Evolutionary conservation across 2,888 invertebrate genomes (phyloP), one percentile per base, ranked within the genome.

Genomic region (Hanleya hanleyi): DNA sequence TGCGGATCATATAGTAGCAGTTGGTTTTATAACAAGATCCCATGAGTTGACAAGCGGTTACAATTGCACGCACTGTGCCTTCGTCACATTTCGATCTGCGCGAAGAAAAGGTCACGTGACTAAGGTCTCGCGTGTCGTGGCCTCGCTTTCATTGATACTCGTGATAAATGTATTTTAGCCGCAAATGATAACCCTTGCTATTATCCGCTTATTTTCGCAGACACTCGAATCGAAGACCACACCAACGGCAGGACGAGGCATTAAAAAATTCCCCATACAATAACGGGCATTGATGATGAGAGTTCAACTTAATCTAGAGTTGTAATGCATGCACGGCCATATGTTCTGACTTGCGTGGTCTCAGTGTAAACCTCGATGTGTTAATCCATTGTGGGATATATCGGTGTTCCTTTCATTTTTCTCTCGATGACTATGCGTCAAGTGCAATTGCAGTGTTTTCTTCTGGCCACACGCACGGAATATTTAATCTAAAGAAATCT

Each of bases 111-210:
- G 26, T 12, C 57, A 57, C 57, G 57, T 57, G 57, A 57, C 57
- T 57, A 26, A 57, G 57, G 57, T 57, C 57, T 57, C 57, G 26
- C 57, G 57, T 57, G 57, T 57, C 57, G 57, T 7, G 57, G 57
- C 57, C 57, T 57, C 57, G 57, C 57, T 57, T 57, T 57, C 57
- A 57, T 18, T 15, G 12, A 15, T 15, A 4, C 32, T 22, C 32
- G 15, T 57, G 57, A 57, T 57, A 29, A 32, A 57, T 57, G 57
- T 26, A 29, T 29, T 57, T 57, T 57, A 15, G 9, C 57, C 7
- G 32, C 57, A 57, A 57, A 57, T 29, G 26, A 47, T 47, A 47
- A 47, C 47, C 22, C 47, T 18, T 22, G 18, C 47, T 47, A 18
- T n/a, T 47, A 22, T 47, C n/a, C n/a, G 22, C 47, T 22, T 47